Base-by-base conservation (phyloP, 1,140 invertebrate genomes). In the Mamestra configurata region DNA sequence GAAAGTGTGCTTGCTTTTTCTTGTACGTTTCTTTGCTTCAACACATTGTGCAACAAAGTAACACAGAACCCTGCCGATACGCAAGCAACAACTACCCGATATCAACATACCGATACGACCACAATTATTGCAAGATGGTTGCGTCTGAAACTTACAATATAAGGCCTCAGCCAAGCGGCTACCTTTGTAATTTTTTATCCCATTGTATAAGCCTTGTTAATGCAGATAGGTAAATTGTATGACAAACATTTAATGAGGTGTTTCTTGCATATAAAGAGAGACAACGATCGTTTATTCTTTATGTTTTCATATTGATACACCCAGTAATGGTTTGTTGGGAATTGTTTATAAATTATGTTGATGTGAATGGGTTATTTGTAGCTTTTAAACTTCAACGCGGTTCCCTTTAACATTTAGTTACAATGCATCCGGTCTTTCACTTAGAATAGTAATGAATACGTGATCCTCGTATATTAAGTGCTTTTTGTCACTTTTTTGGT, bases 181-280 rank as follows among this genome's bases (percentile, higher is more conserved):
- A 75, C 72, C 84, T 86, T 86, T 89, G 79, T 86, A 82, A 82
- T 83, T 83, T 89, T 88, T 90, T 87, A 87, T 79, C 84, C 84
- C 87, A 88, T 90, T 90, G 88, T 89, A 86, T 77, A 77, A 31
- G 84, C 37, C 73, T 55, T 85, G 76, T 86, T 84, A 84, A 85
- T 84, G 75, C 79, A 84, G 84, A 85, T 86, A 86, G 82, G 82
- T 76, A 85, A 83, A 85, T 88, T 85, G 85, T 84, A 86, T 79
- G 82, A 86, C 83, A 86, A 85, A 84, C 82, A 80, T 84, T 88
- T 90, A 90, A 90, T 87, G 85, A 89, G 85, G 81, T 88, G 83
- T 87, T 86, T 78, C 79, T 55, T 84, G 85, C 81, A 85, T 85
- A 85, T 87, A 87, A 85, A 87, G 78, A 80, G 49, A 83, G 79